phyloP scores from a whole-genome alignment of 1,140 invertebrate genomes.

The Plutomurus gul region DNA sequence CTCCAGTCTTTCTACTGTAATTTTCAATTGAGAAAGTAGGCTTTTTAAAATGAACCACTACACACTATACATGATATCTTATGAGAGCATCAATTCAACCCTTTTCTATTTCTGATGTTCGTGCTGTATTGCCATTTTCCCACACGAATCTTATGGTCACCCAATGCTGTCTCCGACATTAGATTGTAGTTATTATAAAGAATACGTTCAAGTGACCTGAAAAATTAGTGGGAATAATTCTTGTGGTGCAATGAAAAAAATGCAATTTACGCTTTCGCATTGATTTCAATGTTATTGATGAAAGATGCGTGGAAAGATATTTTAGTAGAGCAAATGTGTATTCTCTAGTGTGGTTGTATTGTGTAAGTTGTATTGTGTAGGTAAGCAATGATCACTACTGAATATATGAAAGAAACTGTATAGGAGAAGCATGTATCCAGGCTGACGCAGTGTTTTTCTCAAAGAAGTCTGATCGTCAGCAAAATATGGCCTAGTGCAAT shows the following conservation, averaged over 20 bases:
- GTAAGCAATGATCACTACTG: not conserved
- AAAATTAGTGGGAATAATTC: no score
- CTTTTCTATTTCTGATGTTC: not conserved
- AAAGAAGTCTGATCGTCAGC: slow-evolving; percentile 3
- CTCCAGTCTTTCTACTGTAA: not conserved
- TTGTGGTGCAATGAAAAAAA: no score
- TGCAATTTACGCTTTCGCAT: no score
- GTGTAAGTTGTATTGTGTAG: not conserved
- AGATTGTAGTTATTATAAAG: not conserved
- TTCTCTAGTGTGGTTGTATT: no score
- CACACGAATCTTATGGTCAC: no score
- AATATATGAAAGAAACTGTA: not conserved
- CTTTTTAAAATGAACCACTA: not conserved
- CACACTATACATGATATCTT: not conserved
- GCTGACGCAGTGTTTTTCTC: slow-evolving; percentile 7
- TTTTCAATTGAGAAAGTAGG: not conserved
- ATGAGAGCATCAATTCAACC: slow-evolving; percentile 5
- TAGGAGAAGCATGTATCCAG: not conserved
- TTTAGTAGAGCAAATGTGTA: no score
- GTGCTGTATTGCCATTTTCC: not conserved
- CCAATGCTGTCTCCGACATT: not conserved
- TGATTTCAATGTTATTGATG: no score
- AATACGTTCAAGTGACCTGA: no score
- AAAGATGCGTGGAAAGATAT: no score
- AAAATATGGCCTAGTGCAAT: slow-evolving; percentile 27